These are phyloP conservation scores for Nymphalis io DNA, from an alignment of 1,140 invertebrate species.

Conservation along the genomic window DNA sequence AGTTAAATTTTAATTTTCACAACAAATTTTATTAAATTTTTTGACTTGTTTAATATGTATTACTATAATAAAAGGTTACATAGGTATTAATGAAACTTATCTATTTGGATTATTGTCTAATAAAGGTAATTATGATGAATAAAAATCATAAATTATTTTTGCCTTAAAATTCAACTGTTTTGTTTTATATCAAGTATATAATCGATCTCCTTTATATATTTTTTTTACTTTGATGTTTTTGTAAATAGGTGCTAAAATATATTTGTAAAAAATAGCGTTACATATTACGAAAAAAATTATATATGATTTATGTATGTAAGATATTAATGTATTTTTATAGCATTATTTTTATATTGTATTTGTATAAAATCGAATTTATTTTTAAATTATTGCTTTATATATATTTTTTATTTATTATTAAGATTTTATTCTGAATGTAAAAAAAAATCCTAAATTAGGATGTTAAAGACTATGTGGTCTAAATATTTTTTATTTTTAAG, in stretches of 20 bases:
- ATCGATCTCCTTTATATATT: too few relatives aligned
- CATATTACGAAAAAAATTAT: neutral
- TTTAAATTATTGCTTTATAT: slow-evolving; percentile 2
- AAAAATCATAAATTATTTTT: too few relatives aligned
- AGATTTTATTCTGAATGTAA: neutral
- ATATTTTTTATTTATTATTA: slow-evolving; percentile 12
- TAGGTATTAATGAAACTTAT: neutral
- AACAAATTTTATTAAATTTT: neutral
- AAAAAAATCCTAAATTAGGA: slow-evolving; percentile 45
- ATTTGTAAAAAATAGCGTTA: neutral
- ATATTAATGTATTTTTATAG: too few relatives aligned
- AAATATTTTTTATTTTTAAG: slow-evolving; percentile 15
- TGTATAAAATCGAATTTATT: slow-evolving; percentile 12
- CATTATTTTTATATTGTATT: neutral
- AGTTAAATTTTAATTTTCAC: neutral
- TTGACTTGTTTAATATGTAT: neutral
- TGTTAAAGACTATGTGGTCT: slow-evolving; percentile 37
- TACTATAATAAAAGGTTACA: neutral
- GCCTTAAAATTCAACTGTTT: too few relatives aligned
- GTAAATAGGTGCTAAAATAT: slow-evolving; percentile 16
- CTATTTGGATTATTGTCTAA: neutral
- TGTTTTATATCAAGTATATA: too few relatives aligned
- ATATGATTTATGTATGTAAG: neutral
- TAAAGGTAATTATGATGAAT: neutral
- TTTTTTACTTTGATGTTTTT: neutral